These are phyloP conservation scores for Paralichthys olivaceus DNA, from an alignment of 2,113 vertebrate species.

Conservation along the genomic window DNA sequence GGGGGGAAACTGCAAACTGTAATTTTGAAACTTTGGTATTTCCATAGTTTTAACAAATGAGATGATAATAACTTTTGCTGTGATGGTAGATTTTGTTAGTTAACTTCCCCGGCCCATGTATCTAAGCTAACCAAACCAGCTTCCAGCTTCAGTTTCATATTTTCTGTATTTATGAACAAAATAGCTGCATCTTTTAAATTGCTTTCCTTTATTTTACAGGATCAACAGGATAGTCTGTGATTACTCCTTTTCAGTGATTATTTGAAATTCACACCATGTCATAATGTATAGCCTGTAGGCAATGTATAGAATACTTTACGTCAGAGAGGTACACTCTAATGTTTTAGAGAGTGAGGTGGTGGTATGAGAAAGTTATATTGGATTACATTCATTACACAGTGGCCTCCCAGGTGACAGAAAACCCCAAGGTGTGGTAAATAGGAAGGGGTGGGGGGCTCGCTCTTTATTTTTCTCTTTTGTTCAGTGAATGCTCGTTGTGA, in stretches of 20 bases:
- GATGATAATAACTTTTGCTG: too few species aligned
- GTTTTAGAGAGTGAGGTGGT: constrained; percentile 48
- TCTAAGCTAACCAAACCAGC: too few species aligned
- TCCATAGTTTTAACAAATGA: too few species aligned
- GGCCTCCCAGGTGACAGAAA: constrained; percentile 50
- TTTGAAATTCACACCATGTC: neutral
- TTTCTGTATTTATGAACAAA: too few species aligned
- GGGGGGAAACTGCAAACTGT: too few species aligned
- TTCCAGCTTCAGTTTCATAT: too few species aligned
- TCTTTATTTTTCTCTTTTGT: constrained; percentile 35
- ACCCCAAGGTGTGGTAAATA: constrained; percentile 17
- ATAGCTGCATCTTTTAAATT: too few species aligned
- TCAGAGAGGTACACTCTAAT: constrained; percentile 31
- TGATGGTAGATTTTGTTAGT: too few species aligned
- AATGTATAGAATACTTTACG: constrained; percentile 37
- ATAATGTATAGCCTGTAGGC: constrained; percentile 5
- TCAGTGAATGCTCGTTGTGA: neutral
- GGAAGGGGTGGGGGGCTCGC: constrained; percentile 4
- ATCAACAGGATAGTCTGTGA: neutral
- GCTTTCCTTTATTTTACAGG: too few species aligned
- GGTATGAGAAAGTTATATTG: constrained; percentile 54
- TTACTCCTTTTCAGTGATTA: neutral
- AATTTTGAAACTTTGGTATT: too few species aligned
- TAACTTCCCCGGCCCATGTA: too few species aligned
- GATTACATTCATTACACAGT: constrained; percentile 44